These are phyloP conservation scores for Ahaetulla prasina DNA, from an alignment of 2,113 vertebrate genomes.

Conservation along the genomic window DNA sequence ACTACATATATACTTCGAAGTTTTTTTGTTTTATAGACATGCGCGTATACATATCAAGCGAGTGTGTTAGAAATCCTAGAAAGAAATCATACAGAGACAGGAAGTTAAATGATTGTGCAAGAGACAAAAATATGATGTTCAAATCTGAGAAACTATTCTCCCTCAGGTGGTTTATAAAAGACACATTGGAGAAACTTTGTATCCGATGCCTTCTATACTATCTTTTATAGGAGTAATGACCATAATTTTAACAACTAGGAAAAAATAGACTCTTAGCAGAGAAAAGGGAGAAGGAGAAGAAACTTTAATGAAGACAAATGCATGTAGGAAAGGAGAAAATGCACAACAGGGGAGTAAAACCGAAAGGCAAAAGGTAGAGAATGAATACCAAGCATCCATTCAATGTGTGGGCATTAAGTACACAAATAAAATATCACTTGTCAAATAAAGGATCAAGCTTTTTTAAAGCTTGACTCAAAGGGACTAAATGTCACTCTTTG, in stretches of 20 bases:
- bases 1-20: slow-evolving; percentile 31
- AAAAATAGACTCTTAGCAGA: background rate
- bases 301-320: slow-evolving; percentile 43
- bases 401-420: background rate
- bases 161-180: slow-evolving; percentile 51
- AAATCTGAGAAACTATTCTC: slow-evolving; percentile 36
- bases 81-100: slow-evolving; percentile 50
- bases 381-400: slow-evolving; percentile 6
- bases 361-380: fast-evolving
- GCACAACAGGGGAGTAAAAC: background rate
- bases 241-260: slow-evolving; percentile 40
- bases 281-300: background rate
- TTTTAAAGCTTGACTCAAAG: background rate
- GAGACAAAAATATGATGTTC: slow-evolving; percentile 54
- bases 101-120: slow-evolving; percentile 55
- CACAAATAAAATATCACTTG: background rate
- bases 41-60: background rate
- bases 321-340: background rate
- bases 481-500: background rate
- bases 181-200: slow-evolving; percentile 46
- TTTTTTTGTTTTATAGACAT: slow-evolving; percentile 47
- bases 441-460: background rate
- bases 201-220: slow-evolving; percentile 40
- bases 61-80: slow-evolving; percentile 30
- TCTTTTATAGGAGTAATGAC: slow-evolving; percentile 47